Evolutionary conservation across 2,888 invertebrate species (phyloP).

Genomic region (Pachymerium ferrugineum): DNA sequence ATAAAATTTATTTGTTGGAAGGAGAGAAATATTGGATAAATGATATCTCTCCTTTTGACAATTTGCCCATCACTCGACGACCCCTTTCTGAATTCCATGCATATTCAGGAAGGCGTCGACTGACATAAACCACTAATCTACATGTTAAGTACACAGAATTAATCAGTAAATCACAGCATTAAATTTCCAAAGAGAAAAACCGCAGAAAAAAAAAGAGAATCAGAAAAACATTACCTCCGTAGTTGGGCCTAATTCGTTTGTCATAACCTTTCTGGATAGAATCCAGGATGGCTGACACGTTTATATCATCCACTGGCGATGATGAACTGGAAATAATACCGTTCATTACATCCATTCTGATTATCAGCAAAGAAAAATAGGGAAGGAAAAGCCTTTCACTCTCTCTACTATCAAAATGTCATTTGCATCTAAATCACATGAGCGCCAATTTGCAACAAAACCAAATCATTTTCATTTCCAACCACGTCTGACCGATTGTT

Average conservation of each 20-base stretch:
- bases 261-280: slow-evolving; percentile 95
- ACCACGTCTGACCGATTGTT: neutral
- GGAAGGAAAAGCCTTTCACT: neutral
- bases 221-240: slow-evolving; percentile 72
- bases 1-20: too few species aligned
- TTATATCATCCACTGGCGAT: slow-evolving; percentile 61
- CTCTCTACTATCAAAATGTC: neutral
- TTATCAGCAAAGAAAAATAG: too few species aligned
- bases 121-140: too few species aligned
- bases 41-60: too few species aligned
- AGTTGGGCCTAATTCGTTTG: slow-evolving; percentile 98
- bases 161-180: too few species aligned
- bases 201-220: neutral
- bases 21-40: too few species aligned
- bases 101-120: too few species aligned
- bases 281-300: slow-evolving; percentile 91
- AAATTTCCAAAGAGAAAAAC: too few species aligned
- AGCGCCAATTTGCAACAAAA: neutral
- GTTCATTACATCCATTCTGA: neutral
- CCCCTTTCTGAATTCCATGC: too few species aligned
- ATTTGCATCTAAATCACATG: neutral
- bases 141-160: too few species aligned
- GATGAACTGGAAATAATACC: neutral
- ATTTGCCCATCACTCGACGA: too few species aligned
- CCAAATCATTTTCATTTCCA: neutral